phyloP scores from a whole-genome alignment of 92 coral and sea anemone species.

The Paramuricea clavata region DNA sequence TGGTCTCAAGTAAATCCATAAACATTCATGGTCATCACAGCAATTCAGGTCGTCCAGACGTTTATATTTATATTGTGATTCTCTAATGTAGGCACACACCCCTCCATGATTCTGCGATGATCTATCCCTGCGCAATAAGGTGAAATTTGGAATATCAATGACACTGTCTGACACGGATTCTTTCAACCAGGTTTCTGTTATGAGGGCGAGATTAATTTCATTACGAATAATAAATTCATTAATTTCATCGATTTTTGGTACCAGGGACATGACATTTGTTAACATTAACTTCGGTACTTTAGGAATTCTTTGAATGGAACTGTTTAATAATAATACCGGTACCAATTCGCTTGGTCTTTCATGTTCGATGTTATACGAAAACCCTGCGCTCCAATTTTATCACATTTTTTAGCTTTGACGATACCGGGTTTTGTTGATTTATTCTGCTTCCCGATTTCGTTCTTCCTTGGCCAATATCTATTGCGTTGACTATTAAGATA shows the following conservation, averaged over 20 bases:
- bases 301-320: not conserved
- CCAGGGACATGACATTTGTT: constrained; percentile 46
- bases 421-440: too few species aligned
- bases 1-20: constrained; percentile 59
- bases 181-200: constrained; percentile 67
- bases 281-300: constrained; percentile 34
- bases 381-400: too few species aligned
- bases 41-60: constrained; percentile 45
- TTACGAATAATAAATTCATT: constrained; percentile 54
- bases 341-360: not conserved
- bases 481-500: too few species aligned
- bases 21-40: constrained; percentile 43
- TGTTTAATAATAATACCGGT: not conserved
- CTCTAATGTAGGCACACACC: constrained; percentile 31
- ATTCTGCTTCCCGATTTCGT: too few species aligned
- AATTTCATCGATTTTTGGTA: constrained; percentile 59
- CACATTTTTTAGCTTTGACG: too few species aligned
- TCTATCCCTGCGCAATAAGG: constrained; percentile 49
- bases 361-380: too few species aligned
- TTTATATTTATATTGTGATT: constrained; percentile 24
- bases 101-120: constrained; percentile 58
- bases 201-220: constrained; percentile 40
- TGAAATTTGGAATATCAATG: constrained; percentile 1
- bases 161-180: constrained; percentile 47
- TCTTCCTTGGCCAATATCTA: too few species aligned